Evolutionary conservation across 2,113 vertebrate genomes (phyloP).

Genomic region (Sorex fumeus): DNA sequence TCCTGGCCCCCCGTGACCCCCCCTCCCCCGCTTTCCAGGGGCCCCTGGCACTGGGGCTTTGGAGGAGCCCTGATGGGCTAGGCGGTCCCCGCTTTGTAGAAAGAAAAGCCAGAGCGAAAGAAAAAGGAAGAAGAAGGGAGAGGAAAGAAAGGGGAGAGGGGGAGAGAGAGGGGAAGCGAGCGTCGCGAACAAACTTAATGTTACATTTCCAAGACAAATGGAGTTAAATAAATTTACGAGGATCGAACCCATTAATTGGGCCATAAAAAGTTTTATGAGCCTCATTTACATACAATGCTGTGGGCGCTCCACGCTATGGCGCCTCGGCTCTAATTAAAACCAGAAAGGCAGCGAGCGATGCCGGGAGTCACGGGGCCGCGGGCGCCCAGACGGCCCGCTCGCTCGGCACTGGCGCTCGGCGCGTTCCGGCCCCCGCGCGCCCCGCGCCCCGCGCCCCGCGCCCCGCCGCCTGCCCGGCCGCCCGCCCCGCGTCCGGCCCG

Average conservation of each 20-base stretch:
- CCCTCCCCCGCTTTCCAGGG: slow-evolving; percentile 40
- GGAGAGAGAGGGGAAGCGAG: not conserved
- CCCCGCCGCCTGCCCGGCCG: slow-evolving; percentile 47
- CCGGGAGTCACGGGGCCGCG: slow-evolving; percentile 85
- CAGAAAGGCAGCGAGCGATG: slow-evolving; percentile 90
- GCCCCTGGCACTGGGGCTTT: slow-evolving; percentile 40
- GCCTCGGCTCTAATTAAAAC: slow-evolving; percentile 93
- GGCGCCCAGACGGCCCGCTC: slow-evolving; percentile 58
- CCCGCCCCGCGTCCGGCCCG: slow-evolving; percentile 59
- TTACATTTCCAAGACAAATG: slow-evolving; percentile 89
- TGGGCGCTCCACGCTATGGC: slow-evolving; percentile 91
- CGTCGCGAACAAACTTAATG: slow-evolving; percentile 78
- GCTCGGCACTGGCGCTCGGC: not conserved
- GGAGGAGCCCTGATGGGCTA: slow-evolving; percentile 62
- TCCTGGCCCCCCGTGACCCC: slow-evolving; percentile 58
- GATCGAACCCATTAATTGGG: slow-evolving; percentile 92
- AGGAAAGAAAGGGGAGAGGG: not conserved
- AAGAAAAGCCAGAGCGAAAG: slow-evolving; percentile 56
- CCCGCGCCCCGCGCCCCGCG: not conserved
- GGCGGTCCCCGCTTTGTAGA: slow-evolving; percentile 61
- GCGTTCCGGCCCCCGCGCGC: not conserved
- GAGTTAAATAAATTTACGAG: slow-evolving; percentile 93
- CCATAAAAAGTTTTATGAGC: slow-evolving; percentile 97
- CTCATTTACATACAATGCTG: slow-evolving; percentile 95
- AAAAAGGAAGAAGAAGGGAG: not conserved